Base-by-base conservation (phyloP, 2,113 vertebrate genomes). In the Anthoscopus minutus region DNA sequence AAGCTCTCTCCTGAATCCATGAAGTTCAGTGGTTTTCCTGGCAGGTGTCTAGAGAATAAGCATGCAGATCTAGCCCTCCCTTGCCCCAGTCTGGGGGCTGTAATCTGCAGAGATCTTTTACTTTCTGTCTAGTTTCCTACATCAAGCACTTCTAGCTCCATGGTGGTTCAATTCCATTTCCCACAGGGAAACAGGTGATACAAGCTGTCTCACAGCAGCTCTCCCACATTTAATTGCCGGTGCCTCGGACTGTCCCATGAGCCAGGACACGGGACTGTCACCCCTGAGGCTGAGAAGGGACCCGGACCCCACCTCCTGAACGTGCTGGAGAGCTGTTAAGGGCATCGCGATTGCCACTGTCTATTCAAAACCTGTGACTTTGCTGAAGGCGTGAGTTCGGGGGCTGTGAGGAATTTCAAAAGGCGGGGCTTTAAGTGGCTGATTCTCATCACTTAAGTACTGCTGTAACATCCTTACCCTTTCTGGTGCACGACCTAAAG, bases 311-410 rank as follows among this genome's bases (percentile, higher is more conserved):
- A 42, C 7, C 38, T 50, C 15, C 47, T n/a, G 64, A 42, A 9
- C 0, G 0, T 5, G 57, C 12, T 3, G 25, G 10, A 51, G 4
- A 65, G 70, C 28, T 53, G 10, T 5, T 7, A 6, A 0, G 1
- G 10, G 31, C 7, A 4, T 9, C 15, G 1, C 0, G 7, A 19
- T 8, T 38, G 23, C 15, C 27, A 6, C 4, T 17, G 42, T 11
- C 50, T 11, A 1, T 6, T 31, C 37, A 65, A 37, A 65, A 14
- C 1, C 8, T 6, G 40, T 2, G 11, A 6, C 14, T 33, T 48
- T 44, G 44, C 18, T 38, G 7, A 31, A 69, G 57, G 31, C 30
- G 6, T 4, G 22, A 1, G 0, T 10, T n/a, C 7, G 17, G 40
- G 28, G 64, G 8, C 15, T 19, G 18, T 22, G 37, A 44, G 22